phyloP scores from a whole-genome alignment of 2,113 vertebrate species.

The Polypterus senegalus region DNA sequence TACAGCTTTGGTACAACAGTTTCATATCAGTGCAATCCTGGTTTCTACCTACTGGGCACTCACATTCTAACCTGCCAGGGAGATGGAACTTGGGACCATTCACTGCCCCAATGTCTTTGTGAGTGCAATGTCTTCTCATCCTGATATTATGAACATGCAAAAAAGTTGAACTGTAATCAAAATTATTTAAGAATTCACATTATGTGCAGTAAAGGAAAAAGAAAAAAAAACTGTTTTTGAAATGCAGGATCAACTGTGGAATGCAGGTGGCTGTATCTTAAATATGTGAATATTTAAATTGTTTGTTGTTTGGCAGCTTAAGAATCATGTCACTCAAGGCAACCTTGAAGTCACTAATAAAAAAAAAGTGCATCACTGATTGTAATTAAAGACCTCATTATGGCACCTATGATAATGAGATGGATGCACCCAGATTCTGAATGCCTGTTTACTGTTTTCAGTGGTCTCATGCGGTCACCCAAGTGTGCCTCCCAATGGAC shows the following conservation, averaged over 20 bases:
- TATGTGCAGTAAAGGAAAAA: no score
- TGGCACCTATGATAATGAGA: not conserved
- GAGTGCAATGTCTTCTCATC: slow-evolving; percentile 38
- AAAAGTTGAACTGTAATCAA: no score
- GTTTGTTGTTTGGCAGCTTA: no score
- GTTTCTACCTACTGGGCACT: slow-evolving; percentile 84
- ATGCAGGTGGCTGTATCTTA: no score
- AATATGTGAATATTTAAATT: no score
- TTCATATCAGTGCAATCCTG: slow-evolving; percentile 79
- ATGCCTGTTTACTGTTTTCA: slow-evolving; percentile 29
- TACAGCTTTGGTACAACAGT: slow-evolving; percentile 87
- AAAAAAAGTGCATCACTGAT: not conserved
- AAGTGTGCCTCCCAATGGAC: slow-evolving; percentile 71
- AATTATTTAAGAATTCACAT: no score
- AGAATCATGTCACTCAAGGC: no score
- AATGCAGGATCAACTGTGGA: no score
- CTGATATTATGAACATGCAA: no score
- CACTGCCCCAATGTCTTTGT: slow-evolving; percentile 85
- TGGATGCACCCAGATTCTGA: no score
- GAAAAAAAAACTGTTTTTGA: no score
- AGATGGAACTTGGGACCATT: slow-evolving; percentile 88
- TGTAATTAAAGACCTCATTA: not conserved
- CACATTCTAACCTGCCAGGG: slow-evolving; percentile 88
- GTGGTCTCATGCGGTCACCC: slow-evolving; percentile 90
- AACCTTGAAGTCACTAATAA: no score